Conservation (phyloP, 2,888 invertebrate species). For the Perizoma flavofasciatum region DNA sequence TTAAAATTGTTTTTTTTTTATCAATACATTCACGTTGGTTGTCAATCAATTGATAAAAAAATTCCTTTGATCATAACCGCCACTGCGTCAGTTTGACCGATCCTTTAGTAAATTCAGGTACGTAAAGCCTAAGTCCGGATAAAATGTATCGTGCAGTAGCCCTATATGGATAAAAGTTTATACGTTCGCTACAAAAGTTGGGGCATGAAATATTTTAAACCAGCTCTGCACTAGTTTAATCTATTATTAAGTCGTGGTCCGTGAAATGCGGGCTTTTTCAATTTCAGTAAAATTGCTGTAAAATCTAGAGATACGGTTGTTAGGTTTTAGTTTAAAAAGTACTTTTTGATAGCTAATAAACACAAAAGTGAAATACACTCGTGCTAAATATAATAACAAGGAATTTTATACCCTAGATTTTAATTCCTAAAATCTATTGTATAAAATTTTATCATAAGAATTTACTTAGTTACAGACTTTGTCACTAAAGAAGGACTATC, state of each 20-base stretch:
- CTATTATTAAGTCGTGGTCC: slow-evolving; percentile 47
- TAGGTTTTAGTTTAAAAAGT: background rate
- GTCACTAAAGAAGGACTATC: too few species aligned
- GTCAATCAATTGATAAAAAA: too few species aligned
- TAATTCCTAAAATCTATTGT: too few species aligned
- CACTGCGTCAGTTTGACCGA: too few species aligned
- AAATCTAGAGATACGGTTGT: slow-evolving; percentile 5
- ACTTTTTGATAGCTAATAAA: background rate
- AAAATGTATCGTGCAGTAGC: slow-evolving; percentile 20
- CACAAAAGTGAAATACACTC: background rate
- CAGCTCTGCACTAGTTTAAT: slow-evolving; percentile 49
- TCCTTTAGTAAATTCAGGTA: too few species aligned
- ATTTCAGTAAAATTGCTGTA: slow-evolving; percentile 17
- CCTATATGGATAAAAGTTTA: slow-evolving; percentile 41
- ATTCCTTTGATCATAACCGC: too few species aligned
- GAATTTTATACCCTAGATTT: too few species aligned
- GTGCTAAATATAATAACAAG: background rate
- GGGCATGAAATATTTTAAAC: slow-evolving; percentile 50
- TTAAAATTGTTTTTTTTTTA: too few species aligned
- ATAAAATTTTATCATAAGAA: too few species aligned
- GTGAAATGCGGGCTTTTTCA: slow-evolving; percentile 33
- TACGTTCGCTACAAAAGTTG: slow-evolving; percentile 31
- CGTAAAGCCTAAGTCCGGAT: slow-evolving; percentile 34
- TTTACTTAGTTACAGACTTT: too few species aligned
- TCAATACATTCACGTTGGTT: too few species aligned